Conservation (phyloP, 2,797 vertebrate genomes). For the Acipenser ruthenus region DNA sequence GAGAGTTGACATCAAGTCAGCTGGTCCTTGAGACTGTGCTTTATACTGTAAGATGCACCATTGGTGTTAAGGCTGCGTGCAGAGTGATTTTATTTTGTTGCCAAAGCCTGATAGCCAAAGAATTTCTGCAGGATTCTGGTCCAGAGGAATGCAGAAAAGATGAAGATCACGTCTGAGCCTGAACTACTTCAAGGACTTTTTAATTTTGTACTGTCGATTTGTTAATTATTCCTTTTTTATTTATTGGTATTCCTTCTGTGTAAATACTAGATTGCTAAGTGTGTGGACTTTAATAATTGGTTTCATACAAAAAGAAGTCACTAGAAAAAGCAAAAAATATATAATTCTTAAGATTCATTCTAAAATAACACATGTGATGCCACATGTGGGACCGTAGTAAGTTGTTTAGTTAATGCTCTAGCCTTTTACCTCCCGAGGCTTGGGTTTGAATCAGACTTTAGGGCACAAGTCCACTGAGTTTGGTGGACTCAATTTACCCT, state of each 20-base stretch:
- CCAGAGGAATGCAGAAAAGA: constrained; percentile 49
- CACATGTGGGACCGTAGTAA: too few relatives aligned
- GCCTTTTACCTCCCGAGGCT: too few relatives aligned
- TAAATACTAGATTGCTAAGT: constrained; percentile 31
- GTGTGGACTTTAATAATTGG: constrained; percentile 39
- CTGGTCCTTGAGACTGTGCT: constrained; percentile 51
- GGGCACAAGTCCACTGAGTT: too few relatives aligned
- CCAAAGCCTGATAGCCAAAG: constrained; percentile 97
- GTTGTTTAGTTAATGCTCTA: too few relatives aligned
- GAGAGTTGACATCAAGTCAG: constrained; percentile 49
- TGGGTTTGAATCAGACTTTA: too few relatives aligned
- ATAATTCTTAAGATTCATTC: background rate
- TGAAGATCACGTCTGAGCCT: constrained; percentile 42
- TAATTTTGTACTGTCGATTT: constrained; percentile 19
- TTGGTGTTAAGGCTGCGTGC: constrained; percentile 62
- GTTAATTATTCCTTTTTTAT: constrained; percentile 31
- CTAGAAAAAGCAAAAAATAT: constrained; percentile 14
- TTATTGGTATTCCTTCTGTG: constrained; percentile 17
- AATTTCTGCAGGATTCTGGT: constrained; percentile 70
- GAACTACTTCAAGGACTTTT: constrained; percentile 19
- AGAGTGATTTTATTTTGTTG: constrained; percentile 75
- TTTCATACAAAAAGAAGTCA: constrained; percentile 18
- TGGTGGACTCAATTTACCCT: too few relatives aligned
- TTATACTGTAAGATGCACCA: constrained; percentile 50
- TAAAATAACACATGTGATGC: too few relatives aligned